A percentile compares a stretch with the other conserved stretches of the same genome.
phyloP scores from a whole-genome alignment of 2,888 invertebrate genomes.

The Pegoplata infirma region DNA sequence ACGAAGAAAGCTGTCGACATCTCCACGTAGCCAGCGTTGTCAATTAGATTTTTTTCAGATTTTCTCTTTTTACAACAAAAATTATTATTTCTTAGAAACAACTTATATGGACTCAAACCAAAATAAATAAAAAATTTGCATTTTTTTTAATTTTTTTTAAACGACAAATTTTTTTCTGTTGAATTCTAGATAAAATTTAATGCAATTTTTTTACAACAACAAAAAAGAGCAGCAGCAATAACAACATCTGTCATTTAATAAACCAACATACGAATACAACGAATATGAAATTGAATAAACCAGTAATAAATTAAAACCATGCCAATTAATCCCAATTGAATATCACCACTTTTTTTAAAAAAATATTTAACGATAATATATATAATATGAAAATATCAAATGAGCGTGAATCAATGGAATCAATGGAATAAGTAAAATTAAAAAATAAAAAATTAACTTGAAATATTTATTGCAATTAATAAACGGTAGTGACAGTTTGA shows the following conservation, averaged over 20 bases:
- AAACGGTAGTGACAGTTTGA: slow-evolving; percentile 4
- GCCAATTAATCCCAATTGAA: slow-evolving; percentile 41
- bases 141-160: too few species aligned
- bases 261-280: slow-evolving; percentile 3
- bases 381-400: not conserved
- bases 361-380: not conserved
- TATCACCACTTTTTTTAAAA: slow-evolving; percentile 26
- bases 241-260: not conserved
- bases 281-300: slow-evolving; percentile 34
- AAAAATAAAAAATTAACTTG: not conserved
- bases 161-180: too few species aligned
- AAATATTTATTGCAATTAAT: slow-evolving; percentile 1
- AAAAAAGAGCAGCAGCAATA: too few species aligned
- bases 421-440: not conserved
- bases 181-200: too few species aligned
- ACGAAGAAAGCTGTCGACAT: too few species aligned
- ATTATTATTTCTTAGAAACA: too few species aligned
- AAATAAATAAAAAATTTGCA: too few species aligned
- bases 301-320: slow-evolving; percentile 39
- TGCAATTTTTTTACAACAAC: too few species aligned
- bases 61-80: too few species aligned
- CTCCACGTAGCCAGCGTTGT: too few species aligned
- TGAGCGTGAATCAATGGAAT: not conserved
- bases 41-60: too few species aligned
- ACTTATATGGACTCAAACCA: too few species aligned